These are phyloP conservation scores for Cebuella pygmaea DNA, from an alignment of 2,797 vertebrate genomes.

Conservation along the genomic window DNA sequence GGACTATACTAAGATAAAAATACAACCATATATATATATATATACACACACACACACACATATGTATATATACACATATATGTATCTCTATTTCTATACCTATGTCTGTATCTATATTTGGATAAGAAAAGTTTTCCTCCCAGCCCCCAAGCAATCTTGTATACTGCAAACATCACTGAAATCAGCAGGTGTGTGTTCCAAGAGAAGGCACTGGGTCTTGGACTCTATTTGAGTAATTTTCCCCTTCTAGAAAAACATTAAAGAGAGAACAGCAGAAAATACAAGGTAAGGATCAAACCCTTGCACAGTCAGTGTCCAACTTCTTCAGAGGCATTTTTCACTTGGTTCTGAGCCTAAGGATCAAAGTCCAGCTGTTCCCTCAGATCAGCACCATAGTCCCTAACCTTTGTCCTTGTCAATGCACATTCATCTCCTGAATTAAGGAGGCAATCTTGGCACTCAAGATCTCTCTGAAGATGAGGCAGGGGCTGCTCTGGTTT, in stretches of 20 bases:
- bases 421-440: background rate
- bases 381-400: background rate
- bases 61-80: background rate
- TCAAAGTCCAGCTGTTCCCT: conserved; percentile 63
- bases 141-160: conserved; percentile 19
- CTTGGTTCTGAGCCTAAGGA: conserved; percentile 51
- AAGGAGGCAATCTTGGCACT: background rate
- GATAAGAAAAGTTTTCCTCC: conserved; percentile 14
- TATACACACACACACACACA: rapidly evolving
- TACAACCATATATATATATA: background rate
- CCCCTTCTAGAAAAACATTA: conserved; percentile 63
- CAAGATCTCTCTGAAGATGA: background rate
- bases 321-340: conserved; percentile 65
- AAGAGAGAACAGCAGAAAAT: conserved; percentile 55
- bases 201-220: conserved; percentile 54
- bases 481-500: background rate
- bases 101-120: background rate
- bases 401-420: conserved; percentile 26
- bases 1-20: conserved; percentile 30
- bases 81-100: background rate
- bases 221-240: conserved; percentile 65
- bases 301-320: conserved; percentile 3
- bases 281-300: conserved; percentile 62
- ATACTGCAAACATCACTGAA: conserved; percentile 48
- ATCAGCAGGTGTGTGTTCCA: conserved; percentile 52